A percentile compares a stretch with the other conserved stretches of the same genome.
These are phyloP conservation scores for Lasioglossum vierecki DNA, from an alignment of 2,888 invertebrate genomes.

Conservation along the genomic window DNA sequence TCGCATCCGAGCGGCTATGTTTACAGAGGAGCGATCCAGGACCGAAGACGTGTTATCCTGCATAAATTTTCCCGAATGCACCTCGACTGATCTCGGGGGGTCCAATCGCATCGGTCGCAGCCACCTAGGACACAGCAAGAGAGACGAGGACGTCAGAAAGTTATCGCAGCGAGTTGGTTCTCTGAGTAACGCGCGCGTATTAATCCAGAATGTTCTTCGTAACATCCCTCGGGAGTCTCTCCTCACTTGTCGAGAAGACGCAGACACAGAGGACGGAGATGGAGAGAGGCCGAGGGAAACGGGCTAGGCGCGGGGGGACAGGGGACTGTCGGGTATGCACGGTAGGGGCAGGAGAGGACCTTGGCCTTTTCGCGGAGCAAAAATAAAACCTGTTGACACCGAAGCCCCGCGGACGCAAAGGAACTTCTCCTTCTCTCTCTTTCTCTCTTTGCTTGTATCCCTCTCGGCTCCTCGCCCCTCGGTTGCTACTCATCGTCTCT, in stretches of 20 bases:
- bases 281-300: constrained; percentile 43
- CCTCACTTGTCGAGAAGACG: constrained; percentile 51
- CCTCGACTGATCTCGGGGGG: neutral
- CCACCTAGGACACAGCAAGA: neutral
- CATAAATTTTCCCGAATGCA: neutral
- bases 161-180: constrained; percentile 15
- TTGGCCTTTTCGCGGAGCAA: constrained; percentile 81
- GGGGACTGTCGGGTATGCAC: constrained; percentile 58
- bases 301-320: constrained; percentile 48
- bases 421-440: constrained; percentile 57
- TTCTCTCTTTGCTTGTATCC: constrained; percentile 26
- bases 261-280: constrained; percentile 30
- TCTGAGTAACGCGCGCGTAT: neutral
- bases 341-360: constrained; percentile 77
- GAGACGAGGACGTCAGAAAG: constrained; percentile 1
- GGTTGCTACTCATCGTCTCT: constrained; percentile 26
- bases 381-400: constrained; percentile 81
- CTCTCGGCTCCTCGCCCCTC: constrained; percentile 18
- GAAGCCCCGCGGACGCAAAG: constrained; percentile 77
- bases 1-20: neutral
- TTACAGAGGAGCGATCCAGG: neutral
- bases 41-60: neutral
- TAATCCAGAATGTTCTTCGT: constrained; percentile 69
- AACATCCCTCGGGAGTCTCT: constrained; percentile 66
- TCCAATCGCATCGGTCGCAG: neutral